phyloP scores from a whole-genome alignment of 2,113 vertebrate species.

The Stegastes partitus region DNA sequence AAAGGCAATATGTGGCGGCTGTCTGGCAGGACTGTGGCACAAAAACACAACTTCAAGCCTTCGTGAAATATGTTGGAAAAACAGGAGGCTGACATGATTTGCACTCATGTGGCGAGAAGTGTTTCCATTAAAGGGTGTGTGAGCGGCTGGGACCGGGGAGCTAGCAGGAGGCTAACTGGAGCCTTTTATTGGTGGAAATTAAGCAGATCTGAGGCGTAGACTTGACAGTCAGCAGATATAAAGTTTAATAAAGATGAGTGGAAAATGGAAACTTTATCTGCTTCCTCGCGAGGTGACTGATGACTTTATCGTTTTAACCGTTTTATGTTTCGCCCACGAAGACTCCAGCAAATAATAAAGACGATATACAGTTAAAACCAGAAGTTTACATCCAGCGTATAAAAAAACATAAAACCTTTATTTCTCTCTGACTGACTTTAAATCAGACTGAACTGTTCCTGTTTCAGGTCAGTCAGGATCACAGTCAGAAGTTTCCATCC shows the following conservation, averaged over 20 bases:
- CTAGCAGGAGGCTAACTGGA: neutral
- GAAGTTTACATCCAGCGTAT: too few species aligned
- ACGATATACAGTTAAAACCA: too few species aligned
- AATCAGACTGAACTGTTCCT: too few species aligned
- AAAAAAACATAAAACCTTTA: too few species aligned
- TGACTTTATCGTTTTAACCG: too few species aligned
- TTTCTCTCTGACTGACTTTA: too few species aligned
- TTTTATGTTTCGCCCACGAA: too few species aligned
- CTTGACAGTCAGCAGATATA: neutral
- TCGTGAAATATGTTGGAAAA: constrained; percentile 44
- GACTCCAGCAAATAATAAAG: too few species aligned
- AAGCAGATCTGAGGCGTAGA: neutral
- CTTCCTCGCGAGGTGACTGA: too few species aligned
- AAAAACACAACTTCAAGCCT: constrained; percentile 23
- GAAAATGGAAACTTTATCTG: too few species aligned
- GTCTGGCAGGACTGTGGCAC: constrained; percentile 41
- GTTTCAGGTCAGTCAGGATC: too few species aligned
- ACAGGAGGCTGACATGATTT: constrained; percentile 18
- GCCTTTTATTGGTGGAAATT: constrained; percentile 12
- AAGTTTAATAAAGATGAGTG: neutral
- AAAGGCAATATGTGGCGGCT: constrained; percentile 25
- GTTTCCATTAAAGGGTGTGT: constrained; percentile 31
- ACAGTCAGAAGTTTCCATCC: too few species aligned
- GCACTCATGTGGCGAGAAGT: neutral
- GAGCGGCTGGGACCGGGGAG: neutral